Evolutionary conservation across 2,888 invertebrate genomes (phyloP).

Genomic region (Heliothis peltigera): DNA sequence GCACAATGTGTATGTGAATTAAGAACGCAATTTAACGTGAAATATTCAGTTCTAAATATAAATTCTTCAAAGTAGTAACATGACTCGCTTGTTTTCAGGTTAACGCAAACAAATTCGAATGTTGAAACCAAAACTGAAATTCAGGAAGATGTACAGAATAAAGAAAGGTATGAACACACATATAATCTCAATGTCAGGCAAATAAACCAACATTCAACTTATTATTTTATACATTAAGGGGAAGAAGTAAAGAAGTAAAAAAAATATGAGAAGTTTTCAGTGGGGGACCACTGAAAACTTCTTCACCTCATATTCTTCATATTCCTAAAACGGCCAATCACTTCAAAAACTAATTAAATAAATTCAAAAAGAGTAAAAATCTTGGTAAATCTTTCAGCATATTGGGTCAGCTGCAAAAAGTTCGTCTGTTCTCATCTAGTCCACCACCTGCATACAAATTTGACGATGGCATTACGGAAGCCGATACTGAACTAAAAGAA

Average conservation of each 20-base stretch:
- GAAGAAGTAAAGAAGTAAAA: no score
- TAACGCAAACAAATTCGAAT: slow-evolving; percentile 65
- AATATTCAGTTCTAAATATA: no score
- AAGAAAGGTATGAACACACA: slow-evolving; percentile 59
- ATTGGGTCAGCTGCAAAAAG: slow-evolving; percentile 67
- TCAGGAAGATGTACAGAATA: slow-evolving; percentile 63
- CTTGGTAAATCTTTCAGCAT: slow-evolving; percentile 51
- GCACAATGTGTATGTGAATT: slow-evolving; percentile 73
- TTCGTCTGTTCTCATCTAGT: slow-evolving; percentile 67
- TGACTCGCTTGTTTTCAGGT: slow-evolving; percentile 46
- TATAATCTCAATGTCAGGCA: no score
- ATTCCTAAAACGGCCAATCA: slow-evolving; percentile 3
- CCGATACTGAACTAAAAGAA: slow-evolving; percentile 73
- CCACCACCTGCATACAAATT: slow-evolving; percentile 60
- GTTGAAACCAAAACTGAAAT: slow-evolving; percentile 71
- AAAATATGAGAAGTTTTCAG: no score
- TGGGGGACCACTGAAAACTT: no score
- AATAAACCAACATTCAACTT: no score
- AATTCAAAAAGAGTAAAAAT: not conserved
- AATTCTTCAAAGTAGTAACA: no score
- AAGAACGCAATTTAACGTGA: not conserved
- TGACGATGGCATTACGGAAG: slow-evolving; percentile 65
- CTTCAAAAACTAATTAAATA: not conserved
- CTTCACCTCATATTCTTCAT: no score
- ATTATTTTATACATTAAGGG: no score